Evolutionary conservation across 2,113 vertebrate genomes (phyloP).

Genomic region (Lethenteron camtschaticum): DNA sequence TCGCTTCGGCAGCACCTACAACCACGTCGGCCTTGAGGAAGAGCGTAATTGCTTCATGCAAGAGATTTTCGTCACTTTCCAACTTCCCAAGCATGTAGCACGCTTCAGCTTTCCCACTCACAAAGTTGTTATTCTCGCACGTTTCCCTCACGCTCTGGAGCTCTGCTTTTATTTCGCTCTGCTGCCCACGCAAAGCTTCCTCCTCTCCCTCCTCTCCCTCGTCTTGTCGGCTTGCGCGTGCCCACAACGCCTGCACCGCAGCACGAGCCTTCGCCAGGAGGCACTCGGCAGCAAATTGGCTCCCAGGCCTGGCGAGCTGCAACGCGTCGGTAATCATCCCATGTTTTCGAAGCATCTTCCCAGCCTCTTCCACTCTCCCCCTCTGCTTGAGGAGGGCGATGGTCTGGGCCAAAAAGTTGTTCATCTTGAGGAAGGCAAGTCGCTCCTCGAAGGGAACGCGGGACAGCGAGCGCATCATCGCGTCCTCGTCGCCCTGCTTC

Average conservation of each 20-base stretch:
- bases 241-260: background rate
- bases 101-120: constrained; percentile 17
- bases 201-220: constrained; percentile 20
- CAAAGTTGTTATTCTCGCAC: constrained; percentile 23
- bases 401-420: constrained; percentile 21
- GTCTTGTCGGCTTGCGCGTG: background rate
- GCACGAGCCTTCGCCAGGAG: constrained; percentile 14
- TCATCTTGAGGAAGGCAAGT: constrained; percentile 31
- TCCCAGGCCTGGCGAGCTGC: constrained; percentile 26
- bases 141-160: constrained; percentile 22
- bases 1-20: constrained; percentile 28
- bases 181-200: constrained; percentile 22
- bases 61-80: constrained; percentile 18
- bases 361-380: constrained; percentile 30
- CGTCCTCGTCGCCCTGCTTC: constrained; percentile 20
- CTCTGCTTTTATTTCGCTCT: constrained; percentile 16
- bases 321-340: constrained; percentile 31
- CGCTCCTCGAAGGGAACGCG: constrained; percentile 32
- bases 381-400: constrained; percentile 28
- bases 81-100: constrained; percentile 15
- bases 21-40: no score
- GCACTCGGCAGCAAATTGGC: constrained; percentile 27
- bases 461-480: constrained; percentile 31
- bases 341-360: constrained; percentile 29
- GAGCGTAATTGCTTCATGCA: no score